phyloP scores from a whole-genome alignment of 2,113 vertebrate genomes.

The Nerophis lumbriciformis region DNA sequence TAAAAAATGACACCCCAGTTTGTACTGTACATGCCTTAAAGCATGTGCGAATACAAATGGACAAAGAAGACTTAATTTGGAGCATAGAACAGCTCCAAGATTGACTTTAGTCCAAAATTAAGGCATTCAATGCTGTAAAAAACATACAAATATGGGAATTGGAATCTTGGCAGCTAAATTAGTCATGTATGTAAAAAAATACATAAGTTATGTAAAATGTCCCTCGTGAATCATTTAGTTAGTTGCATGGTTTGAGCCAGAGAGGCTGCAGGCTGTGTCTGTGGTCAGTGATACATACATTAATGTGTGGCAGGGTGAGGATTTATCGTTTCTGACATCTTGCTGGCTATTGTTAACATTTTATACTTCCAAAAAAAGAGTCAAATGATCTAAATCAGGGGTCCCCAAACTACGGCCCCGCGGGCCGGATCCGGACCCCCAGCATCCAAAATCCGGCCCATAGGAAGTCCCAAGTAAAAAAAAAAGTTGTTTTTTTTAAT shows the following conservation, averaged over 20 bases:
- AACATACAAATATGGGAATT: conserved; percentile 7
- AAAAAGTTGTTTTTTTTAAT: no score
- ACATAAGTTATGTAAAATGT: conserved; percentile 19
- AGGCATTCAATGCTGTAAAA: not conserved
- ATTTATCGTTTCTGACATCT: not conserved
- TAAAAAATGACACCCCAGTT: conserved; percentile 27
- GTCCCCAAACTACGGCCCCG: no score
- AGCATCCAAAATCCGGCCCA: no score
- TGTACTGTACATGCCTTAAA: conserved; percentile 29
- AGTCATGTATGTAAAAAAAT: conserved; percentile 24
- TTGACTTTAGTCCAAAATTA: conserved; percentile 13
- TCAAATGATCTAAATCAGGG: no score
- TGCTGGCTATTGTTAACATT: not conserved
- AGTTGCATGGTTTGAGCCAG: conserved; percentile 27
- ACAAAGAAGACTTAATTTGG: conserved; percentile 16
- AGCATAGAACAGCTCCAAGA: conserved; percentile 9
- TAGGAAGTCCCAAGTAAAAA: no score
- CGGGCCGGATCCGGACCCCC: no score
- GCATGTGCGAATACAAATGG: conserved; percentile 5
- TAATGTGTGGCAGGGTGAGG: not conserved
- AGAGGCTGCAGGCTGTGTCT: conserved; percentile 9
- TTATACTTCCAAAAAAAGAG: no score
- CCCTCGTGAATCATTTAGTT: conserved; percentile 23
- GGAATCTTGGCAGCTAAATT: conserved; percentile 20
- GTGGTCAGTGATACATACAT: conserved; percentile 2